phyloP scores from a whole-genome alignment of 2,113 vertebrate genomes.

The Strix uralensis region DNA sequence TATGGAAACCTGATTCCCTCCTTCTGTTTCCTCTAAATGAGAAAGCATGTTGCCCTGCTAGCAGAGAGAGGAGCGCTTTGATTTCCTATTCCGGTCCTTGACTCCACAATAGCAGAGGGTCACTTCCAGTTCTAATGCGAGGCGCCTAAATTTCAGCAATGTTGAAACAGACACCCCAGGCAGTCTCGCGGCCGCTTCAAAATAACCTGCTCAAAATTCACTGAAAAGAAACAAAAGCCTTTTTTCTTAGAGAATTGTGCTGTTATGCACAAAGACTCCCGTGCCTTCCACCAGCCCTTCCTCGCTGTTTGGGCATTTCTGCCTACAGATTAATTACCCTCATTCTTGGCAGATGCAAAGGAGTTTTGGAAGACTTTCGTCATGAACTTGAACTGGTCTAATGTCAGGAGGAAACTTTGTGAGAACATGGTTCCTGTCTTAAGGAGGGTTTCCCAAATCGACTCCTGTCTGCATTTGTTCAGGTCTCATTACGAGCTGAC shows the following conservation, averaged over 20 bases:
- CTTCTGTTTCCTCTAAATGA: conserved; percentile 55
- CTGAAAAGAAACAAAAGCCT: not conserved
- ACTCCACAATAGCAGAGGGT: not conserved
- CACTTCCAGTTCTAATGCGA: not conserved
- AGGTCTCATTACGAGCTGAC: not conserved
- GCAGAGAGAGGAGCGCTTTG: conserved; percentile 34
- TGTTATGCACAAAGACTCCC: not conserved
- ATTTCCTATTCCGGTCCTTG: conserved; percentile 52
- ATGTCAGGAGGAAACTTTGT: not conserved
- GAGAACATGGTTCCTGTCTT: not conserved
- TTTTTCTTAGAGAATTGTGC: not conserved
- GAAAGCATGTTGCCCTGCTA: conserved; percentile 40
- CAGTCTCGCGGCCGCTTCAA: not conserved
- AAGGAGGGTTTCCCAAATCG: not conserved
- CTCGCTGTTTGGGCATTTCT: not conserved
- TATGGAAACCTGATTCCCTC: conserved; percentile 68
- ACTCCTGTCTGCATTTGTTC: not conserved
- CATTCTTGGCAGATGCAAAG: not conserved
- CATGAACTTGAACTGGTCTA: not conserved
- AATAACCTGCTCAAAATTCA: conserved; percentile 17
- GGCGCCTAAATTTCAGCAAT: not conserved
- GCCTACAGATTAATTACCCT: not conserved
- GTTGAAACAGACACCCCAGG: conserved; percentile 2
- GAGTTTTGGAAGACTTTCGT: not conserved
- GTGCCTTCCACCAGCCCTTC: not conserved